Percentiles rank a stretch among this genome's conserved stretches.
These are phyloP conservation scores for Crotophaga sulcirostris DNA, from an alignment of 2,113 vertebrate species.

Conservation along the genomic window DNA sequence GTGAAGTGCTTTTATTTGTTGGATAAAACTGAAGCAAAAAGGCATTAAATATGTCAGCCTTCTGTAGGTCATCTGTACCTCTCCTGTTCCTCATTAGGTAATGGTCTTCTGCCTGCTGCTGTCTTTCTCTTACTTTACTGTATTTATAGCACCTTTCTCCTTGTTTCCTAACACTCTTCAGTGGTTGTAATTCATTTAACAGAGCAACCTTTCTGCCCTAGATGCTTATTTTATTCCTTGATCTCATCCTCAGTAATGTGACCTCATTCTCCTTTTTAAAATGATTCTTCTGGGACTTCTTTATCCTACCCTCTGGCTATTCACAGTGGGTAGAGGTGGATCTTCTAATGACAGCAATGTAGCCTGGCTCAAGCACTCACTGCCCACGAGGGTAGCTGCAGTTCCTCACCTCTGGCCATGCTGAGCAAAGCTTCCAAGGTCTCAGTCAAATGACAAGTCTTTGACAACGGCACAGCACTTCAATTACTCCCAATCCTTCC, in stretches of 20 bases:
- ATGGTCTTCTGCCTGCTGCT: constrained; percentile 45
- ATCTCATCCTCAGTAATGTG: constrained; percentile 66
- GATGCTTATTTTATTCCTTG: constrained; percentile 68
- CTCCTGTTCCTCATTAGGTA: constrained; percentile 63
- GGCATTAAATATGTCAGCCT: neutral
- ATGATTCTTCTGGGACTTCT: constrained; percentile 17
- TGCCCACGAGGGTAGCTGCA: neutral
- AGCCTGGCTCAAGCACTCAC: neutral
- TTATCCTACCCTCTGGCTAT: neutral
- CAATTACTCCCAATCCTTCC: neutral
- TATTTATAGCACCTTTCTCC: constrained; percentile 70
- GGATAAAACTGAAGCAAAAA: constrained; percentile 4
- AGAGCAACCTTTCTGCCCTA: constrained; percentile 57
- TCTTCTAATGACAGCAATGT: accelerated
- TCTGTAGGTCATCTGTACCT: constrained; percentile 33
- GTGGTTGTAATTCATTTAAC: constrained; percentile 64
- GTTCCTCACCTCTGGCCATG: neutral
- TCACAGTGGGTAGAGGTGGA: neutral
- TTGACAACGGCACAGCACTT: neutral
- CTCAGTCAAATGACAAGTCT: neutral
- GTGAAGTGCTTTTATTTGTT: neutral
- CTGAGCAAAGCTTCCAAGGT: neutral
- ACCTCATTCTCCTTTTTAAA: constrained; percentile 60
- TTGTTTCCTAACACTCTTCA: constrained; percentile 53
- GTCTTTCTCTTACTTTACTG: constrained; percentile 50